Conservation (phyloP, 2,113 vertebrate species). For the Macaca mulatta region DNA sequence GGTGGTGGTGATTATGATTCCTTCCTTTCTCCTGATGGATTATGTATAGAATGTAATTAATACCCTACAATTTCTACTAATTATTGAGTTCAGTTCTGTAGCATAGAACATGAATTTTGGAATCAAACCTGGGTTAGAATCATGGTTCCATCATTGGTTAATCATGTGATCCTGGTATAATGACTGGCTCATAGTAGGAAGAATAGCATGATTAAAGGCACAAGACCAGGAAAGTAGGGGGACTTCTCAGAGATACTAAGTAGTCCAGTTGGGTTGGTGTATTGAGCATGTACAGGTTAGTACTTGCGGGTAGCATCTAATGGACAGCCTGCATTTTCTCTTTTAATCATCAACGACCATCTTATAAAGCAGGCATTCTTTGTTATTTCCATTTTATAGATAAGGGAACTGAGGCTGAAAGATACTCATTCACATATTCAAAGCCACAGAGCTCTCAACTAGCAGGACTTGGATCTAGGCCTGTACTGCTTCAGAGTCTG, state of each 20-base stretch:
- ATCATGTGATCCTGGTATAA: not conserved
- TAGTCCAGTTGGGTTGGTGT: not conserved
- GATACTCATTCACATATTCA: not conserved
- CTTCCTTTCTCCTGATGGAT: slow-evolving; percentile 15
- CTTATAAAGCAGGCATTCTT: not conserved
- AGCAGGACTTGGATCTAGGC: not conserved
- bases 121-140: slow-evolving; percentile 18
- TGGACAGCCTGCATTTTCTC: not conserved
- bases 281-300: not conserved
- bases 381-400: not conserved
- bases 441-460: not conserved
- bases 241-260: not conserved
- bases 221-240: not conserved
- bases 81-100: not conserved
- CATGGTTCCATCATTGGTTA: not conserved
- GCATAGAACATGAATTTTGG: not conserved
- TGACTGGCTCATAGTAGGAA: not conserved
- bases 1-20: not conserved
- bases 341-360: not conserved
- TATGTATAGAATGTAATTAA: not conserved
- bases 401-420: not conserved
- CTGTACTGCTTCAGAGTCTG: not conserved
- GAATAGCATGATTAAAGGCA: not conserved
- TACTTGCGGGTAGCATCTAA: not conserved
- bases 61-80: not conserved